A percentile compares a stretch with the other conserved stretches of the same genome.
These are phyloP conservation scores for Oscheius sp. DNA, from an alignment of 2,888 invertebrate genomes.

Conservation along the genomic window DNA sequence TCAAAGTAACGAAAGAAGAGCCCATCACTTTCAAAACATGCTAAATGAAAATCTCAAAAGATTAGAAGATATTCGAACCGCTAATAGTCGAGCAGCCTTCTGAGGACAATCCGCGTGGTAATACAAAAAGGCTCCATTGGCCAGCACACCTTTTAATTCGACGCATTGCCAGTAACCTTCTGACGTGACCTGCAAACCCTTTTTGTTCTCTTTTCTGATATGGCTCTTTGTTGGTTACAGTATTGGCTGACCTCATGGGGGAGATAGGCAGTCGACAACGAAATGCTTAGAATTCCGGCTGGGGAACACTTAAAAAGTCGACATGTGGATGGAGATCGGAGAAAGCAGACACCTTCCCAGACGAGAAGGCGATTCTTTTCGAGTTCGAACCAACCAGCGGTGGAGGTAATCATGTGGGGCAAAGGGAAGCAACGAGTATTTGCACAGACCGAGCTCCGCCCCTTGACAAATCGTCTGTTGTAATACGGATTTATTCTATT, in stretches of 20 bases:
- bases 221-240: background rate
- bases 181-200: background rate
- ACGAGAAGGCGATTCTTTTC: background rate
- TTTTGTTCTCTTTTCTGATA: too few species aligned
- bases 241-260: background rate
- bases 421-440: background rate
- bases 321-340: background rate
- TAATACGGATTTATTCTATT: too few species aligned
- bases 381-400: slow-evolving; percentile 29
- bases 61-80: background rate
- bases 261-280: too few species aligned
- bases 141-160: background rate
- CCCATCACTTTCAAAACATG: background rate
- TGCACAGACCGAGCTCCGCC: background rate
- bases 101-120: slow-evolving; percentile 13
- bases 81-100: background rate
- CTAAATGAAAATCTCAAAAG: background rate
- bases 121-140: slow-evolving; percentile 1
- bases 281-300: too few species aligned
- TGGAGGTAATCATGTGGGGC: background rate
- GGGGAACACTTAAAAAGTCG: background rate
- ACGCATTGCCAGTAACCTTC: slow-evolving; percentile 29
- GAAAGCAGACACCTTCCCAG: slow-evolving; percentile 29
- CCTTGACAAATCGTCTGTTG: background rate
- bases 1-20: background rate